These are phyloP conservation scores for Orchesella flavescens DNA, from an alignment of 2,888 invertebrate genomes.

Conservation along the genomic window DNA sequence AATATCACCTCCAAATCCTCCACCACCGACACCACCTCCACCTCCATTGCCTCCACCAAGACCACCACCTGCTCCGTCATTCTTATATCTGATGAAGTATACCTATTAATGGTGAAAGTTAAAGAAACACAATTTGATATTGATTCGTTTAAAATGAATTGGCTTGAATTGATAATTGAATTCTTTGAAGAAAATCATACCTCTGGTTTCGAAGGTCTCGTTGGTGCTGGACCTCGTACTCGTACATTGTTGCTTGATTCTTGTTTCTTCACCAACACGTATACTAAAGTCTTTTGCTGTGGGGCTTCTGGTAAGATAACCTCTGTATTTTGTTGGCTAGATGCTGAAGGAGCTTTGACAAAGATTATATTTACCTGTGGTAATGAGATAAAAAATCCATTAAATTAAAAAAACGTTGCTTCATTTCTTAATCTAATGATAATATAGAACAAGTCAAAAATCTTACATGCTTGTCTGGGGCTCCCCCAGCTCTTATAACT, in stretches of 20 bases:
- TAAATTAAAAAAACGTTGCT: too few species aligned
- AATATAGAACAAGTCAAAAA: too few species aligned
- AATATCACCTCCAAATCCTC: not conserved
- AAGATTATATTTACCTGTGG: conserved; percentile 37
- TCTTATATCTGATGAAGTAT: not conserved
- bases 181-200: too few species aligned
- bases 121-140: too few species aligned
- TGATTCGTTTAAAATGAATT: too few species aligned
- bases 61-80: conserved; percentile 1
- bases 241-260: conserved; percentile 44
- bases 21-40: not conserved
- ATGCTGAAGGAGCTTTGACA: conserved; percentile 48
- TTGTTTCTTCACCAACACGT: conserved; percentile 50
- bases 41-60: not conserved
- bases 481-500: conserved; percentile 56
- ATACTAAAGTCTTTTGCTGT: conserved; percentile 42
- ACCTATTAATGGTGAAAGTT: too few species aligned
- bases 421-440: too few species aligned
- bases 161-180: too few species aligned
- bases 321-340: conserved; percentile 57
- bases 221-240: conserved; percentile 35
- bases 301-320: conserved; percentile 53
- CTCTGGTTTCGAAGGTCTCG: conserved; percentile 36
- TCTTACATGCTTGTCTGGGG: conserved; percentile 42
- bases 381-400: too few species aligned